Base-by-base conservation (phyloP, 1,140 invertebrate species). In the Oryctes rhinoceros region DNA sequence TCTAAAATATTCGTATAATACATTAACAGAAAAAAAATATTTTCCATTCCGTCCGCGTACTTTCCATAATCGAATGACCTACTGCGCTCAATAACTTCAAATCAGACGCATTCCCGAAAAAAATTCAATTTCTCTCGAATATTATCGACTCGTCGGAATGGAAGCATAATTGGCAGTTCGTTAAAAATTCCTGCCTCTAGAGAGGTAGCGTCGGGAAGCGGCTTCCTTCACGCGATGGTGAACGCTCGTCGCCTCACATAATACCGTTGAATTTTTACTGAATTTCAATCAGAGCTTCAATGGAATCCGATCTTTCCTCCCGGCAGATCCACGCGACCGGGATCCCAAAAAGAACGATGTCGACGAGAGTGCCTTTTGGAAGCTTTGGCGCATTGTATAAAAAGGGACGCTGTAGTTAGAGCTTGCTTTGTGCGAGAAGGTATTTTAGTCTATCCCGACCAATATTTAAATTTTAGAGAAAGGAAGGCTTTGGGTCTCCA, bases 141-240 rank as follows among this genome's bases (percentile, higher is more conserved):
- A 53, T 53, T 53, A 53, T 11, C 49, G 49, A 3, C 49, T n/a
- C 10, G 10, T 3, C 15, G 4, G 13, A 53, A 53, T 53, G 4
- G 49, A n/a, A 53, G 49, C 49, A 53, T 53, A 53, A 53, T 53
- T 53, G 49, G 49, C 49, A 53, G 49, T 53, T 53, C 49, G 49
- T 53, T 53, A 53, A 53, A 53, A 53, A 53, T 53, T 53, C 49
- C 49, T 53, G 3, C 49, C 49, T 53, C 3, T 53, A 53, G 10
- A 53, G 49, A 11, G 15, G 2, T 53, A 53, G 15, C 39, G 7
- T 39, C 39, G 49, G 49, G 13, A 11, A 11, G 10, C 10, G 49
- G 3, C 4, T 53, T n/a, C 15, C 13, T n/a, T 53, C 49, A 53
- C 49, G 49, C 15, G 2, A 11, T 53, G 4, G 15, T 3, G 49